These are phyloP conservation scores for Drosophila fungiperda DNA, from an alignment of 2,888 invertebrate genomes.

Conservation along the genomic window DNA sequence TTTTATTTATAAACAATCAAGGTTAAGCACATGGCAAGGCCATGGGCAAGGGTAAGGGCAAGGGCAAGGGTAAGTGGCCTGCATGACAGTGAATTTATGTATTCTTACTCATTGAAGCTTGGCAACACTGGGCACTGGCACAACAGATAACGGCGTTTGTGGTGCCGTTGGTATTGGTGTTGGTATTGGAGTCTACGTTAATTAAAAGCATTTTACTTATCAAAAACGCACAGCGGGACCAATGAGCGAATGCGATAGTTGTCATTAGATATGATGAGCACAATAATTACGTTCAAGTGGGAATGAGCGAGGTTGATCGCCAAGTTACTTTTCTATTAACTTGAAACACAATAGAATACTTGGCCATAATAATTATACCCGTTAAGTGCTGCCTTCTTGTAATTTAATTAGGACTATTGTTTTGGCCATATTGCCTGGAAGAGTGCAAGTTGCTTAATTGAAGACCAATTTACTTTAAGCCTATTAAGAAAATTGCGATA, in stretches of 20 bases:
- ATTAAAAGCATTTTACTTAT: conserved; percentile 76
- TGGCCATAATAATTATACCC: conserved; percentile 20
- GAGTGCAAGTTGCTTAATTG: conserved; percentile 23
- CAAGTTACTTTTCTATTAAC: conserved; percentile 12
- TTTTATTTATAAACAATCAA: conserved; percentile 32
- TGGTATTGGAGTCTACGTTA: conserved; percentile 50
- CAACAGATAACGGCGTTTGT: conserved; percentile 36
- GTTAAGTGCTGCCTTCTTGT: background rate
- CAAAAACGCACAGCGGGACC: conserved; percentile 61
- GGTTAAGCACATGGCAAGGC: conserved; percentile 8
- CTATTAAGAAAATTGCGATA: background rate
- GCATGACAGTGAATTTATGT: conserved; percentile 28
- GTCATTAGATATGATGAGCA: conserved; percentile 53
- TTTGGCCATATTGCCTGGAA: conserved; percentile 7
- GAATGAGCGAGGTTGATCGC: background rate
- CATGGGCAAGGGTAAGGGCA: conserved; percentile 20
- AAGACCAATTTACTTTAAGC: conserved; percentile 17
- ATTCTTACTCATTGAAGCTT: conserved; percentile 19
- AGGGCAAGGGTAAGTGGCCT: conserved; percentile 17
- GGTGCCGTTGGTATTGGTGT: conserved; percentile 19
- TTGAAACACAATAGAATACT: conserved; percentile 39
- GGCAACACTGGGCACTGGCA: conserved; percentile 56
- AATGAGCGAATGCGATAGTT: conserved; percentile 43
- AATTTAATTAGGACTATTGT: conserved; percentile 14
- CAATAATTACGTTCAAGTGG: background rate